phyloP scores from a whole-genome alignment of 2,113 vertebrate species.

The Isurus oxyrinchus region DNA sequence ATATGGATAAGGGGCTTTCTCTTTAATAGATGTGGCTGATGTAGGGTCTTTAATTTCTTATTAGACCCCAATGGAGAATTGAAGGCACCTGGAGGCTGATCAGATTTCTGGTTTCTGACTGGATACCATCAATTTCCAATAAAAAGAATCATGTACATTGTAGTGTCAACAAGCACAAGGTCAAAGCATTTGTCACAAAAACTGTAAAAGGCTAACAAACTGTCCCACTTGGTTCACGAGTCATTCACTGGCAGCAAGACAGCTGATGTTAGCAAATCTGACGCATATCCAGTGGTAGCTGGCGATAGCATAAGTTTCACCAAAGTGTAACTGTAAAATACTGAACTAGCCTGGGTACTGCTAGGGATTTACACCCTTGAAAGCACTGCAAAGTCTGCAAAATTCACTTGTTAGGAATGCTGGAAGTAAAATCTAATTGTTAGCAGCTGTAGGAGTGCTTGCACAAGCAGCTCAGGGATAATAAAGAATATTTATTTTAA shows the following conservation, averaged over 20 bases:
- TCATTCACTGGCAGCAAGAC: background rate
- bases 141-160: background rate
- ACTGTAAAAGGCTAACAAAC: background rate
- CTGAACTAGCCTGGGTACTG: background rate
- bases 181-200: background rate
- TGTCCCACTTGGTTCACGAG: background rate
- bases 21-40: background rate
- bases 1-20: background rate
- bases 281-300: background rate
- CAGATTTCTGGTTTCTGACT: background rate
- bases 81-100: background rate
- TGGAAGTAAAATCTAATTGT: constrained; percentile 2
- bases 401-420: background rate
- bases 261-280: background rate
- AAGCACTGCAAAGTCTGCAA: background rate
- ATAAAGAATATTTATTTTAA: background rate
- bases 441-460: background rate
- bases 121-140: background rate
- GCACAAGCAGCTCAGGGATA: background rate
- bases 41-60: background rate
- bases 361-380: background rate
- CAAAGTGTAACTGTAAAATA: background rate
- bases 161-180: background rate
- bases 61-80: background rate
- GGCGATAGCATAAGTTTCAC: background rate